phyloP scores from a whole-genome alignment of 2,888 invertebrate genomes.

The Xylophagus ater region DNA sequence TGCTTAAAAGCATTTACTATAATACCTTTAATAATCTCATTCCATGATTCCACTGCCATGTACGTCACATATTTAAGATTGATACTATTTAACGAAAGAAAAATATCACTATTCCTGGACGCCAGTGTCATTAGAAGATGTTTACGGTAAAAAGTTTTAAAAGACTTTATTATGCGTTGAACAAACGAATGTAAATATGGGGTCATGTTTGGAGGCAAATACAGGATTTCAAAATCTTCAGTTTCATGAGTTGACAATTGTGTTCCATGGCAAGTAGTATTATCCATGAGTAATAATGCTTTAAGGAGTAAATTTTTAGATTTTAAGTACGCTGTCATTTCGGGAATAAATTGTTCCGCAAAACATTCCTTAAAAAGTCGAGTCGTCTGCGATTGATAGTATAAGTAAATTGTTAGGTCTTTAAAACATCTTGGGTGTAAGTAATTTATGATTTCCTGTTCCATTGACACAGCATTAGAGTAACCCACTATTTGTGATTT shows the following conservation, averaged over 20 bases:
- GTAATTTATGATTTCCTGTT: background rate
- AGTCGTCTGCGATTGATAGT: background rate
- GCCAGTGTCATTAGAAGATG: slow-evolving; percentile 1
- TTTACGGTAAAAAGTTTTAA: slow-evolving; percentile 1
- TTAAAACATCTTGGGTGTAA: background rate
- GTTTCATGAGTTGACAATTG: too few species aligned
- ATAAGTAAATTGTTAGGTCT: background rate
- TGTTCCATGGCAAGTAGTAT: background rate
- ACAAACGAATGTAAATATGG: background rate
- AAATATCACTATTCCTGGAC: slow-evolving; percentile 1
- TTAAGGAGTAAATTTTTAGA: background rate
- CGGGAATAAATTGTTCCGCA: background rate
- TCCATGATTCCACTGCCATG: background rate
- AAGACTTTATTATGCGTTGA: background rate
- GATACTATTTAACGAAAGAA: background rate
- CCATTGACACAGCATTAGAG: background rate
- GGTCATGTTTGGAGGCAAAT: too few species aligned
- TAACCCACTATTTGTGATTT: background rate
- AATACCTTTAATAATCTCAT: background rate
- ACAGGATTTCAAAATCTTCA: too few species aligned
- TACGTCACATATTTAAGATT: background rate
- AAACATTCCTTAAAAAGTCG: background rate
- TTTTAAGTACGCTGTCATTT: background rate
- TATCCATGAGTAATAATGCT: background rate
- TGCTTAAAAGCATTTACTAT: background rate